Base-by-base conservation (phyloP, 2,113 vertebrate genomes). In the Archilochus colubris region DNA sequence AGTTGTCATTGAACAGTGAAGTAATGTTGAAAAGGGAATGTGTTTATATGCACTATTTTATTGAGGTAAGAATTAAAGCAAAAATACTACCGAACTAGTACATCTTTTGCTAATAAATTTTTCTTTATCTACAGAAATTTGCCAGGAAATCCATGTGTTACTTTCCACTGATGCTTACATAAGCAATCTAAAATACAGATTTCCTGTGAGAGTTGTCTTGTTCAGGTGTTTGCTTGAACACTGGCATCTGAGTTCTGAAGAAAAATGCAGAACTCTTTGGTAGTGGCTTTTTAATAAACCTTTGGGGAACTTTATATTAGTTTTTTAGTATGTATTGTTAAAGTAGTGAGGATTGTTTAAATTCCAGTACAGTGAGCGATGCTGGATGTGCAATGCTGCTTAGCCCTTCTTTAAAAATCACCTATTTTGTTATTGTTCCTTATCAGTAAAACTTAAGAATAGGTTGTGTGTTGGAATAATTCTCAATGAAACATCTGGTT, bases 181-280 rank as follows among this genome's bases (percentile, higher is more conserved):
- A 2, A 63, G 23, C 0, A 1, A 28, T 16, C 9, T 24, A 54
- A 81, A 84, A 12, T 7, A 50, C 3, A 4, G 7, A 31, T 54
- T 53, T 77, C 38, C 44, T 3, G 0, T 19, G 31, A 69, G n/a
- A 5, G 8, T 82, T 31, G 4, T 63, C 36, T 69, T 75, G 6
- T 48, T 70, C 19, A 70, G 28, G 4, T 66, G 31, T 66, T 82
- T 69, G 30, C 25, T 87, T 55, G 40, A 66, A 18, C 75, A 30
- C 11, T 46, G 8, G 3, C 30, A 28, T 25, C 81, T 67, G 48
- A 91, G 21, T 54, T 73, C 48, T 27, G 31, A 69, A 50, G 22
- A 76, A 85, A 79, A 40, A 50, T 33, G 7, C 53, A 12, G 7
- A 66, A 66, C 4, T 53, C 40, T 30, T 57, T 72, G 31, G 33